These are phyloP conservation scores for Hoplias malabaricus DNA, from an alignment of 2,113 vertebrate species.

Conservation along the genomic window DNA sequence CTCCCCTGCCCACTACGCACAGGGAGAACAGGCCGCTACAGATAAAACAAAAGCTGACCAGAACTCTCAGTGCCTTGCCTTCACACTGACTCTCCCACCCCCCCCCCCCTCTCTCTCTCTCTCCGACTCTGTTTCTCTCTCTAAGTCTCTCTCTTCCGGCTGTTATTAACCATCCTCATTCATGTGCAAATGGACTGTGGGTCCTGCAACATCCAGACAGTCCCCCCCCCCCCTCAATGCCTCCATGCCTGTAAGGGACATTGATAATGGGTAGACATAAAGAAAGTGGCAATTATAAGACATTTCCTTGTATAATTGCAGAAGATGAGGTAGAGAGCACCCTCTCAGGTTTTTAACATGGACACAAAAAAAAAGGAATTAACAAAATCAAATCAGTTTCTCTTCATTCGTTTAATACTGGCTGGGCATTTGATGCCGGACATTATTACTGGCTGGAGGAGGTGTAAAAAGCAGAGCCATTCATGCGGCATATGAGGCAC, in stretches of 20 bases:
- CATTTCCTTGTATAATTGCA: conserved; percentile 68
- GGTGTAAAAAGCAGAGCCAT: conserved; percentile 22
- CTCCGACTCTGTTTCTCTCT: not conserved
- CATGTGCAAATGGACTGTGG: conserved; percentile 68
- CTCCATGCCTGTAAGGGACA: conserved; percentile 67
- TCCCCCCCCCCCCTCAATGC: conserved; percentile 47
- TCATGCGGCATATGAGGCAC: not conserved
- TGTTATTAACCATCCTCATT: conserved; percentile 66
- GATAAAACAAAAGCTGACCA: conserved; percentile 39
- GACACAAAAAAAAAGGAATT: conserved; percentile 34
- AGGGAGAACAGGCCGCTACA: conserved; percentile 6
- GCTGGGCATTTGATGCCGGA: conserved; percentile 24
- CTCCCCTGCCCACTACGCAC: conserved; percentile 14
- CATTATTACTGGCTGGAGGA: conserved; percentile 40
- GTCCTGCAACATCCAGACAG: conserved; percentile 63
- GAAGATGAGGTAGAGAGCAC: conserved; percentile 63
- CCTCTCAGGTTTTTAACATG: conserved; percentile 54
- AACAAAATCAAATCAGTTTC: conserved; percentile 44
- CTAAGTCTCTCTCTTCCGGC: not conserved
- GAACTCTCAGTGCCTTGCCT: not conserved
- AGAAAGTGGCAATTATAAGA: conserved; percentile 74
- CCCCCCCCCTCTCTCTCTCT: not conserved
- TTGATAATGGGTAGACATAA: conserved; percentile 72
- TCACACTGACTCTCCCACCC: conserved; percentile 3
- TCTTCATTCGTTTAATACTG: conserved; percentile 40